These are phyloP conservation scores for Sylvia borin DNA, from an alignment of 2,797 vertebrate species.

Conservation along the genomic window DNA sequence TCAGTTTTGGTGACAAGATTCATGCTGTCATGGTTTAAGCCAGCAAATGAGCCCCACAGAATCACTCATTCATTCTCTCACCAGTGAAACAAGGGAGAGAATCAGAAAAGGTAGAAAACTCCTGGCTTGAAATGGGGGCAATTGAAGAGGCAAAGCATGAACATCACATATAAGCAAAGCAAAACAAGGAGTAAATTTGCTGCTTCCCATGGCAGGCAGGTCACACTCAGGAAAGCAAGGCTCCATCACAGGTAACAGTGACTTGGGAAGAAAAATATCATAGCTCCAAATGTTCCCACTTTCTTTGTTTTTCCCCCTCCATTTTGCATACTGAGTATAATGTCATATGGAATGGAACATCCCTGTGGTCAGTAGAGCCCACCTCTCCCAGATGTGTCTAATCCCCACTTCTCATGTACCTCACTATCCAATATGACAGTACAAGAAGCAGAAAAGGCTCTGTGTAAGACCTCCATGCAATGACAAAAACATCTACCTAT, in stretches of 20 bases:
- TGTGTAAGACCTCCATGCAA: background rate
- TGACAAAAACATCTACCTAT: background rate
- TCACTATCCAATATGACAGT: background rate
- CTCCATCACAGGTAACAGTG: background rate
- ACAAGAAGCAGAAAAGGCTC: background rate
- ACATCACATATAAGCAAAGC: background rate
- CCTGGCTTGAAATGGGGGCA: background rate
- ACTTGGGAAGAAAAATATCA: background rate
- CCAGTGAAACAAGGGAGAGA: background rate
- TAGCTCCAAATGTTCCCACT: accelerated
- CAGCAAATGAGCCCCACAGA: background rate
- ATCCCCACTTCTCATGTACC: background rate
- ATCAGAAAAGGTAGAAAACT: background rate
- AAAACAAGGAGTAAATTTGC: background rate
- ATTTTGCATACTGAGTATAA: too few relatives aligned
- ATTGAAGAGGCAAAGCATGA: background rate
- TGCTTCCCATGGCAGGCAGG: background rate
- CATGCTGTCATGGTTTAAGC: background rate
- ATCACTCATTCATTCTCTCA: background rate
- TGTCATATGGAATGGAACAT: background rate
- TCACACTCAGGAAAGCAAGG: background rate
- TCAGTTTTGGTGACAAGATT: background rate
- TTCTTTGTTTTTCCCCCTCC: background rate
- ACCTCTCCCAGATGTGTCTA: background rate
- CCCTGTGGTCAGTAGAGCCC: background rate